Evolutionary conservation across 2,888 invertebrate species (phyloP).

Genomic region (Xanthorhoe spadicearia): DNA sequence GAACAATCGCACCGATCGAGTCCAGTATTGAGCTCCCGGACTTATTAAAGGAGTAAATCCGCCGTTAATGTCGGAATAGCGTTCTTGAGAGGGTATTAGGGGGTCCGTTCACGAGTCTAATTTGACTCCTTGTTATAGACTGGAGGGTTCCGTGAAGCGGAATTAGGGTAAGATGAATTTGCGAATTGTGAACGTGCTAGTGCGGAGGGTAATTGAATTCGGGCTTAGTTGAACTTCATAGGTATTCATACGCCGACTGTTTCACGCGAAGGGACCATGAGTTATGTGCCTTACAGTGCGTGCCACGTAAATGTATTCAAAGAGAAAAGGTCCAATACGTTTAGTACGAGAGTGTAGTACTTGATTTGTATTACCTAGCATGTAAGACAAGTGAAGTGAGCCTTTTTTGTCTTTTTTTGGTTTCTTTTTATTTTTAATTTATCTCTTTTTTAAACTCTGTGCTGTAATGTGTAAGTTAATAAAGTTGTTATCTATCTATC

Average conservation of each 20-base stretch:
- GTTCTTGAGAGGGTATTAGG: conserved; percentile 57
- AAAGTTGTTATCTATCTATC: no score
- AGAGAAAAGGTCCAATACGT: background rate
- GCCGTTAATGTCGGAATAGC: conserved; percentile 56
- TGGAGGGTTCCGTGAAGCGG: conserved; percentile 46
- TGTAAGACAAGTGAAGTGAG: no score
- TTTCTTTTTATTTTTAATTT: no score
- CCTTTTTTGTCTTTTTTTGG: no score
- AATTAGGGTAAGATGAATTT: conserved; percentile 35
- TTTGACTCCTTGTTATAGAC: conserved; percentile 56
- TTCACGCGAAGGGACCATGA: background rate
- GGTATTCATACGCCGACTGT: background rate
- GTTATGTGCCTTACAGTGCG: background rate
- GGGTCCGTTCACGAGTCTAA: conserved; percentile 58
- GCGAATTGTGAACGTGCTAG: conserved; percentile 31
- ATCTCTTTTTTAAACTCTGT: no score
- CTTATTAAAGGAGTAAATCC: conserved; percentile 58
- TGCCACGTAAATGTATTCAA: background rate
- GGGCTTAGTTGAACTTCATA: conserved; percentile 15
- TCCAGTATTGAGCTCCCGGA: conserved; percentile 26
- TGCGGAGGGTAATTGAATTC: conserved; percentile 27
- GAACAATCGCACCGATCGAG: conserved; percentile 7
- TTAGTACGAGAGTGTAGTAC: no score
- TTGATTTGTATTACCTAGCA: no score
- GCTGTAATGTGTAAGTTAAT: no score